Base-by-base conservation (phyloP, 2,888 invertebrate species). In the Strigamia crassipes region DNA sequence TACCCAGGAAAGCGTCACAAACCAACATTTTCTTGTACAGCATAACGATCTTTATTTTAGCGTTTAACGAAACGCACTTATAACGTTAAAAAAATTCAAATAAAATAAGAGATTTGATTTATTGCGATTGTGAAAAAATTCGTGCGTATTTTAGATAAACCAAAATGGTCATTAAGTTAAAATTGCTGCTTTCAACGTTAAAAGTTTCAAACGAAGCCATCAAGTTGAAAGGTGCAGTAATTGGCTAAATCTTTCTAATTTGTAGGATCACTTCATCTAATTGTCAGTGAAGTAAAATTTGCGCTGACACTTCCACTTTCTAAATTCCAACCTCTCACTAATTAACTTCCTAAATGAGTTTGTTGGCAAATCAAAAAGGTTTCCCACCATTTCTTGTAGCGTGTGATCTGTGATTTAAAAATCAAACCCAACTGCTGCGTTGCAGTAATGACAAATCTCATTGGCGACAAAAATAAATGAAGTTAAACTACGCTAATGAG, bases 221-320 rank as follows among this genome's bases (percentile, higher is more conserved):
- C 46, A 46, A 46, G 61, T 61, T 23, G 61, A 61, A 18, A 61
- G 61, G 61, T 61, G 21, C 18, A 61, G 23, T 61, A 61, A 61
- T 61, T 61, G 61, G 61, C 18, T 61, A 18, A 61, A 61, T 6
- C 61, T n/a, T 23, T 1, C 10, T 61, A 61, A 61, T 23, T 61
- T 23, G 18, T 23, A 61, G 18, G 12, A 18, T 23, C 21, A 61
- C 18, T 61, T 18, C 18, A 61, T 23, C 23, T 61, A 61, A 61
- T 61, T 61, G 61, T 10, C 61, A 61, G 61, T 18, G 23, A 61
- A 10, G 61, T 21, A 61, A 61, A 23, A 61, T 46, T 46, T 46
- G 46, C 15, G 46, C 46, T 46, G 46, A 46, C 46, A 46, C 46
- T 46, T 46, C 4, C 46, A 46, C 13, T 46, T 46, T 46, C n/a